Base-by-base conservation (phyloP, 2,797 vertebrate genomes). In the Phataginus tetradactyla region DNA sequence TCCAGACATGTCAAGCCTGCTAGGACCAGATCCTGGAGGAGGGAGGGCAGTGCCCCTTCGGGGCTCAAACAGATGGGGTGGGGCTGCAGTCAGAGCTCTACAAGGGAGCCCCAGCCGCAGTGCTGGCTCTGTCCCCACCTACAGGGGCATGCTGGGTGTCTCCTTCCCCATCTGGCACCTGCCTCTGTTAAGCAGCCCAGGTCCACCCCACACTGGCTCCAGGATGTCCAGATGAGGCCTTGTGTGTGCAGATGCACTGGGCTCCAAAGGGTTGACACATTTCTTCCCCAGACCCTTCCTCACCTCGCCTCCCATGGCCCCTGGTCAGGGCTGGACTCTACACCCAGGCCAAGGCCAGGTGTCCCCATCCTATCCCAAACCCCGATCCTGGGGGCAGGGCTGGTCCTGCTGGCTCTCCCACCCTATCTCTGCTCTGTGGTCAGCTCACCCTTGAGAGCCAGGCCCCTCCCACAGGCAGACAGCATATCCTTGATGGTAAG, bases 171-270 rank as follows among this genome's bases (percentile, higher is more conserved):
- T 14, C 17, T 15, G 59, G 25, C n/a, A n/a, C 59, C 51, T 45
- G 37, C 83, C 39, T 55, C 37, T 59, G 10, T 29, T 20, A n/a
- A 90, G 53, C 37, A 9, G 32, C 88, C 11, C 0, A 1, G 69
- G 77, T 13, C 11, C 4, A 2, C 20, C 1, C 0, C 6, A 4
- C 2, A n/a, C 66, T 32, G 5, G 45, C n/a, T 32, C 55, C 3
- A 1, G 23, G 11, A 18, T 12, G 39, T 45, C 34, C 13, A 3
- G 45, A 14, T 9, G 71, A 37, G n/a, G 15, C 59, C 57, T 29
- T 32, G 27, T 32, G 42, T 34, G 68, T 72, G 53, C 8, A 15
- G 68, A 49, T 8, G 11, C 7, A 0, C 8, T 17, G 64, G 75
- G 63, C 15, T 12, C 55, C 68, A 23, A 66, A 61, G 39, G 12